Evolutionary conservation across 1,140 invertebrate genomes (phyloP).

Genomic region (Diploscapter pachys): DNA sequence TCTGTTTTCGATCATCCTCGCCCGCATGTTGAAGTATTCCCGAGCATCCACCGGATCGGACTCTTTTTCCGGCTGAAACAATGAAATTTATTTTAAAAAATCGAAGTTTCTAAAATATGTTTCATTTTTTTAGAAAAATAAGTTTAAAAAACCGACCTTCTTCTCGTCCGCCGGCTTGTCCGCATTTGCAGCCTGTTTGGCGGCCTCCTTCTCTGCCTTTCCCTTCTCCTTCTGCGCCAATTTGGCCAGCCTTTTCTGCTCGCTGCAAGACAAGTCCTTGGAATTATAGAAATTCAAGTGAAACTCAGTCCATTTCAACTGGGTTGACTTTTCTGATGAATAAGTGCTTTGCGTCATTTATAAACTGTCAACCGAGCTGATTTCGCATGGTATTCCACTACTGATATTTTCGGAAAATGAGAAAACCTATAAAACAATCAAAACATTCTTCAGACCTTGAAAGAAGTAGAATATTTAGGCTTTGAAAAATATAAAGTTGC

Average conservation of each 20-base stretch:
- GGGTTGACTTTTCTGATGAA: no score
- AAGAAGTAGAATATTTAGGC: no score
- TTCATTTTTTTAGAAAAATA: not conserved
- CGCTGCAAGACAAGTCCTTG: constrained; percentile 40
- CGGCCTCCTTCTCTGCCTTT: constrained; percentile 35
- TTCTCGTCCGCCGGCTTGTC: constrained; percentile 8
- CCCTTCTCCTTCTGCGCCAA: constrained; percentile 46
- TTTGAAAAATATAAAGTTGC: no score
- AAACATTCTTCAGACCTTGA: no score
- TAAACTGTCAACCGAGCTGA: no score
- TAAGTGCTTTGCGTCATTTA: no score
- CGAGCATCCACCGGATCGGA: constrained; percentile 53
- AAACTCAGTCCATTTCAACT: no score
- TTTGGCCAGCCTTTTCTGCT: constrained; percentile 49
- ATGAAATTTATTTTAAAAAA: not conserved
- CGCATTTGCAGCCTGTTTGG: constrained; percentile 31
- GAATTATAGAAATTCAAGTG: not conserved
- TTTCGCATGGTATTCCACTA: no score
- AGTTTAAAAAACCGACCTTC: constrained; percentile 5
- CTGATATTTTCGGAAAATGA: no score
- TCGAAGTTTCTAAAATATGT: not conserved
- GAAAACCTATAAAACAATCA: no score
- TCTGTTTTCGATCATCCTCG: constrained; percentile 52
- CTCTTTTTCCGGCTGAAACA: constrained; percentile 13
- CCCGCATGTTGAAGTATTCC: constrained; percentile 56